Base-by-base conservation (phyloP, 2,113 vertebrate genomes). In the Sardina pilchardus region DNA sequence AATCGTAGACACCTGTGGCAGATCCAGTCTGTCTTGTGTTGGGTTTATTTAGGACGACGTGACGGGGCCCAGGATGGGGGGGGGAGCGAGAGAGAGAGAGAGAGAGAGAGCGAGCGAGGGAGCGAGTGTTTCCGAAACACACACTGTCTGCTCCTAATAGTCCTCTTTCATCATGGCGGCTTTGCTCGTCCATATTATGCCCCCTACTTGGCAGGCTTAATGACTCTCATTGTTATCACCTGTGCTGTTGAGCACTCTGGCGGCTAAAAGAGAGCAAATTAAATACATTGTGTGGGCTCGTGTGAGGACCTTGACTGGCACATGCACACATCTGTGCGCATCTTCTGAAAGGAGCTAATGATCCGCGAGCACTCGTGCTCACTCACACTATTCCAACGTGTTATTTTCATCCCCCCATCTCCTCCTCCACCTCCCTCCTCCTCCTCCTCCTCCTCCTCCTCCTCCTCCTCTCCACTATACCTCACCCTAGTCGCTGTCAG, bases 281-380 rank as follows among this genome's bases (percentile, higher is more conserved):
- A 78, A 78, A 67, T 67, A 26, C 43, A 36, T 24, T 8, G 63
- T 12, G 26, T 67, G 26, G 63, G 63, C 9, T 30, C 30, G 63
- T 67, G 30, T 78, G 71, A 36, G 39, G 71, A 78, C 30, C 71
- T 78, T 78, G 71, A 78, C 1, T 34, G 71, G 71, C 71, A 36
- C 39, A 14, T 36, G 71, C 30, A 36, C 30, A 78, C 71, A 78
- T 78, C 71, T 78, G 71, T 78, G 34, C 30, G 71, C 71, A 9
- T 34, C 5, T 34, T 78, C 34, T 36, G 16, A 78, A 36, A 34
- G 19, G 26, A 34, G 59, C 93, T 94, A 94, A 94, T 93, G 93
- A 94, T 90, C 89, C 92, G 89, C 90, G 91, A 90, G 92, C 90
- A 91, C 91, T 90, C 81, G 88, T 88, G 87, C 30, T 78, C 34